Evolutionary conservation across 1,140 invertebrate genomes (phyloP), one percentile per base, ranked within the genome.

Genomic region (Cyclina sinensis): DNA sequence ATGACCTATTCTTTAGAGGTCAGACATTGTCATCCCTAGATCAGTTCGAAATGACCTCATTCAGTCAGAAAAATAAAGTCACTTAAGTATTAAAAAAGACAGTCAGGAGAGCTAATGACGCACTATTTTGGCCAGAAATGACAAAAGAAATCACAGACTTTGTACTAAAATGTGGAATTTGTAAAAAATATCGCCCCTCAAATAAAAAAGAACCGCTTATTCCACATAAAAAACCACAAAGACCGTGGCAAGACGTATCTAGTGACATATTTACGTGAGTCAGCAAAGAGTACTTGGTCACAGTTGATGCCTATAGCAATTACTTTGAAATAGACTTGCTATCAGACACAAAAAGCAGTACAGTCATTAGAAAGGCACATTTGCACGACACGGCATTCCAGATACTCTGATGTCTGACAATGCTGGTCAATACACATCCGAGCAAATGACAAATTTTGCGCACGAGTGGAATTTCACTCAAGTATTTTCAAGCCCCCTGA

Each of bases 41-140:
- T 35, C 14, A 12, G 11, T 82, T 39, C 32, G 90, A 30, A 30
- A 27, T 21, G 46, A 90, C 0, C 90, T 92, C 65, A 54, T 91
- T 9, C 59, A 89, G 4, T 32, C 27, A 43, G 43, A 90, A 51
- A 89, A 91, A 65, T 32, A 51, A 32, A 88, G 91, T 84, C 91
- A 91, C 59, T 83, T 92, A 54, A 88, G 84, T 51, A 82, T 90
- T 30, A 76, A 92, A 51, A 81, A 92, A 88, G 62, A 48, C 70
- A 39, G 82, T 27, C 21, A 59, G 43, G 12, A 78, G 89, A 16
- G 90, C 92, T 1, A 43, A 86, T 37, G 83, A 90, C 27, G 59
- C 78, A 9, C 24, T 92, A 27, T 92, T 90, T 84, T 92, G 89
- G 90, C 91, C 84, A 4, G 46, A n/a, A 24, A 78, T 92, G 51